Conservation (phyloP, 2,888 invertebrate species). For the Heliconius aoede region DNA sequence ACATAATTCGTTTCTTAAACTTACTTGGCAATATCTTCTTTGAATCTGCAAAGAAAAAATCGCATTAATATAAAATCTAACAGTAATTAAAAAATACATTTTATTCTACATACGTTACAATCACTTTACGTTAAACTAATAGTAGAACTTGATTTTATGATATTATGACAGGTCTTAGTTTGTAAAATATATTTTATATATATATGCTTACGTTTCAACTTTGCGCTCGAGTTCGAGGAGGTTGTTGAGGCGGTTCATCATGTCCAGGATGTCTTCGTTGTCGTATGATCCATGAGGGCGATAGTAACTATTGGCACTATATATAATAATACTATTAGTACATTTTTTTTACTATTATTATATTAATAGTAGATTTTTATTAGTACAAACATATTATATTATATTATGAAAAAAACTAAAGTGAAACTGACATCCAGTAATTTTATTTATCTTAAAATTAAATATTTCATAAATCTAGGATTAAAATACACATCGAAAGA, state of each 20-base stretch:
- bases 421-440: neutral
- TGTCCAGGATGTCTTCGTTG: constrained; percentile 90
- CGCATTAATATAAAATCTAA: constrained; percentile 30
- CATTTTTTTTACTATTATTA: too few species aligned
- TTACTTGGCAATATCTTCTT: constrained; percentile 77
- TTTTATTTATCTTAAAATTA: neutral
- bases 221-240: constrained; percentile 90
- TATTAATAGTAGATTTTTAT: too few species aligned
- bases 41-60: constrained; percentile 72
- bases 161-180: neutral
- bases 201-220: constrained; percentile 87
- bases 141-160: neutral
- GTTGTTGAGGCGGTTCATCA: constrained; percentile 89
- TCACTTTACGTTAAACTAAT: neutral
- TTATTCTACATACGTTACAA: neutral
- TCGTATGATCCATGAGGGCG: constrained; percentile 87
- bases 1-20: constrained; percentile 47
- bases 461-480: neutral
- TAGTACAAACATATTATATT: too few species aligned
- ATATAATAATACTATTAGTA: too few species aligned
- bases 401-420: neutral
- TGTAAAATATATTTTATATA: neutral
- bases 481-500: neutral
- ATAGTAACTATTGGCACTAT: constrained; percentile 77
- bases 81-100: neutral